Evolutionary conservation across 2,113 vertebrate genomes (phyloP).

Genomic region (Scomber scombrus): DNA sequence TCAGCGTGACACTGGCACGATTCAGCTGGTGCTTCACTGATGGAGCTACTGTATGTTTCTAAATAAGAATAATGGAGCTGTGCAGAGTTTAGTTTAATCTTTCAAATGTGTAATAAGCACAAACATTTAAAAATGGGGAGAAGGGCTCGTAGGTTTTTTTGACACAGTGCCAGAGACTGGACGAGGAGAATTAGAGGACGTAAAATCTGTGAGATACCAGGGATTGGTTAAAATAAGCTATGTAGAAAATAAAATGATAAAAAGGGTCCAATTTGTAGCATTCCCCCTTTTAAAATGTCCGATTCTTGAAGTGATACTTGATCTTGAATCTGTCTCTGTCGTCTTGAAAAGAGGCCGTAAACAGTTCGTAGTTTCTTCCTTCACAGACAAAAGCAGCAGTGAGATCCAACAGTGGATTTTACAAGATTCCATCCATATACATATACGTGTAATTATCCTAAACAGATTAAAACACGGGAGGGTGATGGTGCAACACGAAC

Average conservation of each 20-base stretch:
- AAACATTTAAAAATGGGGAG: conserved; percentile 1
- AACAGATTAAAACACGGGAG: neutral
- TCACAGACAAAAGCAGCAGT: conserved; percentile 5
- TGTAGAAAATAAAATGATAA: conserved; percentile 25
- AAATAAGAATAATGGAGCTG: conserved; percentile 57
- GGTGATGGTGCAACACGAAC: neutral
- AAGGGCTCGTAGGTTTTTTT: conserved; percentile 17
- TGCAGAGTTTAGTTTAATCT: conserved; percentile 27
- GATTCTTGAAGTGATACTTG: neutral
- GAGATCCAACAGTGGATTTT: neutral
- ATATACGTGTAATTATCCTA: neutral
- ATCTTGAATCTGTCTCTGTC: conserved; percentile 4
- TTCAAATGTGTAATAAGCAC: conserved; percentile 3
- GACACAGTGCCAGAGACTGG: neutral
- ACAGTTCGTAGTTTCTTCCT: conserved; percentile 9
- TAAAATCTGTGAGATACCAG: conserved; percentile 31
- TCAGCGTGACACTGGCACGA: conserved; percentile 7
- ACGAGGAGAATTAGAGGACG: neutral
- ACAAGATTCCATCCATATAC: neutral
- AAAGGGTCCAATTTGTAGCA: conserved; percentile 32
- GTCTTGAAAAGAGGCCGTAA: neutral
- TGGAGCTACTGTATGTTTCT: conserved; percentile 5
- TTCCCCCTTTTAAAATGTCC: conserved; percentile 13
- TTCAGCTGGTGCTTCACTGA: conserved; percentile 7
- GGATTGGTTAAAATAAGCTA: conserved; percentile 72